These are phyloP conservation scores for Flexamia atlantica DNA, from an alignment of 2,888 invertebrate species.

Conservation along the genomic window DNA sequence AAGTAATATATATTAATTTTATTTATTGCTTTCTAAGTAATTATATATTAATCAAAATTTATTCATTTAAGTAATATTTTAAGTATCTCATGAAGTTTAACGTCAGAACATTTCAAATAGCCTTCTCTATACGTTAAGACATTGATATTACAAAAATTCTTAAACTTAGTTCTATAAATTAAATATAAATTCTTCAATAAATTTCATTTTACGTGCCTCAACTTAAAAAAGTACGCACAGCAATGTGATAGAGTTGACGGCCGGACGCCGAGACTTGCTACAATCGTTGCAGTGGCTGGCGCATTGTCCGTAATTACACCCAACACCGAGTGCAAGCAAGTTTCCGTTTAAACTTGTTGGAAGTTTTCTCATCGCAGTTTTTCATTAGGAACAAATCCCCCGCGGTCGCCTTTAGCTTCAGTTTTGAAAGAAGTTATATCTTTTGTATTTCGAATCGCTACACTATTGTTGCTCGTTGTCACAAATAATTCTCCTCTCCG, in stretches of 20 bases:
- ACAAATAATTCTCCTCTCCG: background rate
- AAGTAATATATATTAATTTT: no score
- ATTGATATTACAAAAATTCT: no score
- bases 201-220: no score
- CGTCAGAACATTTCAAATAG: no score
- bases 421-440: background rate
- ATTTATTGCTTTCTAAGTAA: no score
- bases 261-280: background rate
- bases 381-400: slow-evolving; percentile 18
- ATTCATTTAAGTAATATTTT: no score
- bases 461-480: background rate
- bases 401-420: background rate
- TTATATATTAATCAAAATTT: no score
- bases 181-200: no score
- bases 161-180: no score
- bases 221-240: no score
- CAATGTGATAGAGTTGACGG: background rate
- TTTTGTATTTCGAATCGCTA: background rate
- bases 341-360: slow-evolving; percentile 16
- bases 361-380: slow-evolving; percentile 34
- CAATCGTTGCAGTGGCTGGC: background rate
- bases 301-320: slow-evolving; percentile 22
- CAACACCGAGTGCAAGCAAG: background rate
- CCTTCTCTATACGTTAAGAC: no score
- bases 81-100: no score